Evolutionary conservation across 2,113 vertebrate genomes (phyloP).

Genomic region (Protobothrops flavoviridis): DNA sequence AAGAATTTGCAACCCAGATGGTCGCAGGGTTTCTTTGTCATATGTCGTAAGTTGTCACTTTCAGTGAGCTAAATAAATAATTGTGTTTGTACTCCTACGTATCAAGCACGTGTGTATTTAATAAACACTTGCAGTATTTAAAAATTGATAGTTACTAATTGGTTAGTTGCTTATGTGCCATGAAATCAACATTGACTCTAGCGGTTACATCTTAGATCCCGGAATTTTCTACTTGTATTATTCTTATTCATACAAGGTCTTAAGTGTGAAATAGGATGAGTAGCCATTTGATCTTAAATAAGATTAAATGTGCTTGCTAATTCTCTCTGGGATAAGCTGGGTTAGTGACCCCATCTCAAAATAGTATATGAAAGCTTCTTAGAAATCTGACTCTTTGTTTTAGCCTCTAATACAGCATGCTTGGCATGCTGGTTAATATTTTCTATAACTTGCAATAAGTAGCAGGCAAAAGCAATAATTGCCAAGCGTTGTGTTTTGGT

Average conservation of each 20-base stretch:
- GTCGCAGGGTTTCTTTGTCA: background rate
- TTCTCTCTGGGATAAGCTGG: constrained; percentile 4
- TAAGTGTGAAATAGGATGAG: background rate
- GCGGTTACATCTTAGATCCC: background rate
- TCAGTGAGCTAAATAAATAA: background rate
- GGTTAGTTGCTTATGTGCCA: background rate
- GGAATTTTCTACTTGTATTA: background rate
- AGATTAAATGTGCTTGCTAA: constrained; percentile 25
- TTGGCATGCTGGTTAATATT: background rate
- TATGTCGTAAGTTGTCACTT: background rate
- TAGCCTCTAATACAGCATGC: background rate
- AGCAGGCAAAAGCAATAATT: background rate
- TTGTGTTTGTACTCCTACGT: background rate
- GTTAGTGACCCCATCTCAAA: constrained; percentile 15
- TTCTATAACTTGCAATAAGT: background rate
- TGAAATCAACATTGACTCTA: background rate
- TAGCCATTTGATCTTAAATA: constrained; percentile 5
- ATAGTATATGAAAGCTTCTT: constrained; percentile 17
- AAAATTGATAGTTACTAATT: background rate
- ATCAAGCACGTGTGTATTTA: background rate
- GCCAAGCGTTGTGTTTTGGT: background rate
- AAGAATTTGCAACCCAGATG: background rate
- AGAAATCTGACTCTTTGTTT: constrained; percentile 6
- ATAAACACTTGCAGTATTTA: background rate
- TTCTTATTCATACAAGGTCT: background rate